Percentiles rank a stretch among this genome's conserved stretches.
These are phyloP conservation scores for Acyrthosiphon pisum DNA, from an alignment of 1,140 invertebrate species.

Conservation along the genomic window DNA sequence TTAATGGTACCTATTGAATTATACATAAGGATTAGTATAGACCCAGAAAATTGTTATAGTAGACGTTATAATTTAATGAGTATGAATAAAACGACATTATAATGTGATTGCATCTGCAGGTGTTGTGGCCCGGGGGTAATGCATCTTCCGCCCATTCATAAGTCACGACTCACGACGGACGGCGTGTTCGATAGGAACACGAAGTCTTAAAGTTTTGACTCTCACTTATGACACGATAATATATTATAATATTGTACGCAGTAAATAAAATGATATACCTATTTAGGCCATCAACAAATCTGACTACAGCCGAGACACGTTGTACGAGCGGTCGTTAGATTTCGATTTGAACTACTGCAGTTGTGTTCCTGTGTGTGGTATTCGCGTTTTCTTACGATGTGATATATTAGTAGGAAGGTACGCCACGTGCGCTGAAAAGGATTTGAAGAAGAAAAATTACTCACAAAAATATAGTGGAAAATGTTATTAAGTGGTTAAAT, in stretches of 20 bases:
- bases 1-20: too few species aligned
- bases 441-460: not conserved
- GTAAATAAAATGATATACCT: not conserved
- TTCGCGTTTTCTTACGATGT: not conserved
- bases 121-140: too few species aligned
- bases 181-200: not conserved
- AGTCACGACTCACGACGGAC: not conserved
- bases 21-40: not conserved
- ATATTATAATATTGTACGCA: not conserved
- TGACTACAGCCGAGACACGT: not conserved
- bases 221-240: not conserved
- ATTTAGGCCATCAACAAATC: not conserved
- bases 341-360: not conserved
- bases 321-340: not conserved
- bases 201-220: not conserved
- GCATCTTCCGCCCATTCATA: not conserved
- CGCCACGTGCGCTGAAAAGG: not conserved
- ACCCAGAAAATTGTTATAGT: not conserved
- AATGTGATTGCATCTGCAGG: too few species aligned
- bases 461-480: not conserved
- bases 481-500: not conserved
- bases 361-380: not conserved
- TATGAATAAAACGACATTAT: not conserved
- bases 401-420: not conserved
- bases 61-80: not conserved